Conservation (phyloP, 2,113 vertebrate genomes). For the Elephas maximus region DNA sequence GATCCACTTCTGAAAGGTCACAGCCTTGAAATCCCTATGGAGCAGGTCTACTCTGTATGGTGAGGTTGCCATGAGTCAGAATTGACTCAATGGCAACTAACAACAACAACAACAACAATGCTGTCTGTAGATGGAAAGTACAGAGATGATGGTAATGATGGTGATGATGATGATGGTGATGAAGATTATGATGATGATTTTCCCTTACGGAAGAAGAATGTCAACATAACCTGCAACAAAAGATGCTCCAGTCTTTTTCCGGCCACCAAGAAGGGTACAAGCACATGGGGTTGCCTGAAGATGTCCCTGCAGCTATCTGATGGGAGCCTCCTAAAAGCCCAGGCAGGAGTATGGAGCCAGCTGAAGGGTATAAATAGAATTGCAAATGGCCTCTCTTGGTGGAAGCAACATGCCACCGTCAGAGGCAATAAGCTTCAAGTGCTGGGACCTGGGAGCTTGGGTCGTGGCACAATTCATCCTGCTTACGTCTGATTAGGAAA, state of each 20-base stretch:
- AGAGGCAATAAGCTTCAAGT: constrained; percentile 36
- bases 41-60: background rate
- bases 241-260: background rate
- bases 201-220: background rate
- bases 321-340: background rate
- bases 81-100: background rate
- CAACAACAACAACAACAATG: background rate
- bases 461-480: background rate
- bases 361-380: background rate
- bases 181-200: background rate
- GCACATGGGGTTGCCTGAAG: background rate
- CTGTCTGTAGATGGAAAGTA: background rate
- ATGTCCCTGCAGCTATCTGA: background rate
- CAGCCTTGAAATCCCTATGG: background rate
- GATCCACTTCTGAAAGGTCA: background rate
- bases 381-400: background rate
- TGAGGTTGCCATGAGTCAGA: background rate
- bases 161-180: background rate
- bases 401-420: background rate
- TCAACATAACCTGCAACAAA: background rate
- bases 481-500: background rate
- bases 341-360: background rate
- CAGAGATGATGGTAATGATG: background rate
- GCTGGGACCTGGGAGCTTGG: background rate
- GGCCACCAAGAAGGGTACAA: background rate